Evolutionary conservation across 2,888 invertebrate genomes (phyloP).

Genomic region (Drosophila mimetica): DNA sequence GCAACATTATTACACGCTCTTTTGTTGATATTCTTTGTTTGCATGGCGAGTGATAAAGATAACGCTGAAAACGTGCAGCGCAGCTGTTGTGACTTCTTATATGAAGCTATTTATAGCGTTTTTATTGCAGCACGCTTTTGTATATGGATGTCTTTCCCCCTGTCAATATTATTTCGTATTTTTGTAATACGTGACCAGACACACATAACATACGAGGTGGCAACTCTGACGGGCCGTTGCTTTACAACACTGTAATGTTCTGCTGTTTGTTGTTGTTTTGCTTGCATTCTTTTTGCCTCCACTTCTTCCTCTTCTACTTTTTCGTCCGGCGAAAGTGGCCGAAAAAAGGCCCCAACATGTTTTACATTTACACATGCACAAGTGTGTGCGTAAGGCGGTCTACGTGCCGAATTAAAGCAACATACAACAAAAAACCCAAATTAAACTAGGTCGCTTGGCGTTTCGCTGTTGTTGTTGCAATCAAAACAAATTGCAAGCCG

Average conservation of each 20-base stretch:
- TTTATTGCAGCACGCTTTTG: constrained; percentile 15
- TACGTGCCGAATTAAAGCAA: constrained; percentile 36
- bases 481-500: constrained; percentile 36
- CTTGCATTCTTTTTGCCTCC: constrained; percentile 10
- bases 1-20: constrained; percentile 11
- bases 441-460: constrained; percentile 46
- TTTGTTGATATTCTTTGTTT: constrained; percentile 42
- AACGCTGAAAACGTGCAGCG: constrained; percentile 31
- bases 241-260: constrained; percentile 61
- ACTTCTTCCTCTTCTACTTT: constrained; percentile 7
- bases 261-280: constrained; percentile 23
- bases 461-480: constrained; percentile 29
- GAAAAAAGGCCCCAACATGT: constrained; percentile 35
- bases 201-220: constrained; percentile 1
- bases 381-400: constrained; percentile 8
- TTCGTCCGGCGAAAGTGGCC: constrained; percentile 59
- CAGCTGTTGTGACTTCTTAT: constrained; percentile 25
- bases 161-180: neutral
- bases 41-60: constrained; percentile 19
- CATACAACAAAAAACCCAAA: constrained; percentile 5
- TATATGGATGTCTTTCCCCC: neutral
- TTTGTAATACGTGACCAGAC: constrained; percentile 35
- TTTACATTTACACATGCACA: constrained; percentile 33
- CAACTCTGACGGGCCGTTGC: constrained; percentile 46
- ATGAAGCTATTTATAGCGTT: constrained; percentile 30